These are phyloP conservation scores for Calephelis perditalis DNA, from an alignment of 2,888 invertebrate genomes.

Conservation along the genomic window DNA sequence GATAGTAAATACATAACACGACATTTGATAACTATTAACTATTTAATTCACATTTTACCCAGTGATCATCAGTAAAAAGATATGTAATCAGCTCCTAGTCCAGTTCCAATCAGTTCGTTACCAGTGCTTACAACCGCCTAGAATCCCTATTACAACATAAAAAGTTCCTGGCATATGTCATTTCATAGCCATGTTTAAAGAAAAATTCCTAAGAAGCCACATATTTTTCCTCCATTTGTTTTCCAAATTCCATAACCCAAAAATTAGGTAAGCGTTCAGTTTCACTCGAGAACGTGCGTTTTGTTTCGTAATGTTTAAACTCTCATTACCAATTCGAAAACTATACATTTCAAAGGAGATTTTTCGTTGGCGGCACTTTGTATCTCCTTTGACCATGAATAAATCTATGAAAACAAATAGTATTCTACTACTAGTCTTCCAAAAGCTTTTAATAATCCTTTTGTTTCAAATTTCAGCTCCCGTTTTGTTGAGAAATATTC, in stretches of 20 bases:
- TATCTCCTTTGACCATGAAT: conserved; percentile 68
- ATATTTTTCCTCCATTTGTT: conserved; percentile 25
- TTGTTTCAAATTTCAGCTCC: conserved; percentile 54
- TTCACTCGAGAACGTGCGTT: no score
- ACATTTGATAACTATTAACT: no score
- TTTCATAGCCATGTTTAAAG: no score
- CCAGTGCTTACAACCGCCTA: no score
- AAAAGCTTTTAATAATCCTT: conserved; percentile 62
- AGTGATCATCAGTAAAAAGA: no score
- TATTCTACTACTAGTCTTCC: conserved; percentile 72
- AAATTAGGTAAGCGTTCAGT: conserved; percentile 34
- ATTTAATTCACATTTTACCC: no score
- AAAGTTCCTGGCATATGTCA: no score
- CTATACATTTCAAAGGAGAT: conserved; percentile 51
- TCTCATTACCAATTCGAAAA: conserved; percentile 70
- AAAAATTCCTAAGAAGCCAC: background rate
- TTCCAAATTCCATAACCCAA: conserved; percentile 35
- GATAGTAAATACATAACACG: no score
- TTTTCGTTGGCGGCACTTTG: conserved; percentile 61
- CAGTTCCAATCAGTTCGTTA: no score
- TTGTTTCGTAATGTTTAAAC: conserved; percentile 57
- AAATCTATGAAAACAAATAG: conserved; percentile 57
- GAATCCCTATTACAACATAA: no score
- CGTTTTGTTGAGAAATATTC: conserved; percentile 58
- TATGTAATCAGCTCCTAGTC: no score